phyloP scores from a whole-genome alignment of 2,888 invertebrate genomes.

The Ecliptopera silaceata region DNA sequence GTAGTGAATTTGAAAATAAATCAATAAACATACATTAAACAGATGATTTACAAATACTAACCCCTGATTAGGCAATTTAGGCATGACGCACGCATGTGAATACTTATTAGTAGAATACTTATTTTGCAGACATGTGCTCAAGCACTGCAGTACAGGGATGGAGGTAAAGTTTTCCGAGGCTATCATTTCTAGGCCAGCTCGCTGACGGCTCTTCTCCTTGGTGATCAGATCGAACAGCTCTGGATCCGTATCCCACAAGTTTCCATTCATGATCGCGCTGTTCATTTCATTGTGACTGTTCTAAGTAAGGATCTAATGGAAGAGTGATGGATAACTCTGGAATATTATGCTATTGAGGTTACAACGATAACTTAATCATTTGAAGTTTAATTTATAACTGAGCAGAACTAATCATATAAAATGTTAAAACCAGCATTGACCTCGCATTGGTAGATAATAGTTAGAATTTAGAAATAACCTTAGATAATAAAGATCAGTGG shows the following conservation, averaged over 20 bases:
- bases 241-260: conserved; percentile 91
- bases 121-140: conserved; percentile 96
- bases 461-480: too few relatives aligned
- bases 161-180: conserved; percentile 99
- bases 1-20: too few relatives aligned
- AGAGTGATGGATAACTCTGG: conserved; percentile 48
- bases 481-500: too few relatives aligned
- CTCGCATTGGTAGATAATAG: conserved; percentile 60
- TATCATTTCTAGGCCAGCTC: conserved; percentile 95
- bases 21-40: too few relatives aligned
- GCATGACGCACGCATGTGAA: too few relatives aligned
- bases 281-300: conserved; percentile 65
- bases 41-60: too few relatives aligned
- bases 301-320: conserved; percentile 49
- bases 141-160: conserved; percentile 92
- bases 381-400: conserved; percentile 47
- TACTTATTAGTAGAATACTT: conserved; percentile 99
- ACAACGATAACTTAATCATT: conserved; percentile 31
- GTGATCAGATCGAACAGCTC: conserved; percentile 92
- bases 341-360: conserved; percentile 30
- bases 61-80: conserved; percentile 96
- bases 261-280: conserved; percentile 81
- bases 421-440: conserved; percentile 54
- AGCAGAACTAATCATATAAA: conserved; percentile 28
- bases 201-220: conserved; percentile 94